phyloP scores from a whole-genome alignment of 2,888 invertebrate species.

The Orchesella flavescens region DNA sequence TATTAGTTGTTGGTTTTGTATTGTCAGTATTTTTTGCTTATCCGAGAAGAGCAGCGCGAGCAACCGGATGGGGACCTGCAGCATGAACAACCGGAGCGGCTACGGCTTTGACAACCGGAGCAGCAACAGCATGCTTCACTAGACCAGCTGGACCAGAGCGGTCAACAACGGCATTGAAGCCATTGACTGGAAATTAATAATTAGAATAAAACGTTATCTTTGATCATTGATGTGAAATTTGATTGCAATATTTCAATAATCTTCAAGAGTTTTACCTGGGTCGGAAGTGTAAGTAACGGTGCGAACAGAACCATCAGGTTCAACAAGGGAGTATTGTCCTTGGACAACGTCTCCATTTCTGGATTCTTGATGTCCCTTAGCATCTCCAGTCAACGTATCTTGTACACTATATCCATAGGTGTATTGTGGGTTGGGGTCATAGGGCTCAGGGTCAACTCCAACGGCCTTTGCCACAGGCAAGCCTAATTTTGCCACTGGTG shows the following conservation, averaged over 20 bases:
- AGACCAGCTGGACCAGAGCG: neutral
- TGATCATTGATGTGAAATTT: too few species aligned
- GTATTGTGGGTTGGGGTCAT: conserved; percentile 57
- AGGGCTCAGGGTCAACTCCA: conserved; percentile 45
- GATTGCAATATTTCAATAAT: too few species aligned
- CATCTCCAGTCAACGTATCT: conserved; percentile 53
- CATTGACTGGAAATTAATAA: conserved; percentile 29
- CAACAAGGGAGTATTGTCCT: conserved; percentile 65
- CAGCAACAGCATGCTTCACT: conserved; percentile 17
- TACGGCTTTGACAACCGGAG: conserved; percentile 66
- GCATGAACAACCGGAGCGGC: neutral
- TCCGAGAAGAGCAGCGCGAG: neutral
- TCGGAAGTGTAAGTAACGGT: conserved; percentile 56
- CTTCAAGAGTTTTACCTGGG: too few species aligned
- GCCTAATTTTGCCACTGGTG: conserved; percentile 9
- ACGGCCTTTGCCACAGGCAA: neutral
- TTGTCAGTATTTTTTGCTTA: neutral
- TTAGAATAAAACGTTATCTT: too few species aligned
- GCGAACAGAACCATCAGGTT: conserved; percentile 63
- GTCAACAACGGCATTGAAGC: conserved; percentile 49
- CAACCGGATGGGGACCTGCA: neutral
- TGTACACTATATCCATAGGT: conserved; percentile 57
- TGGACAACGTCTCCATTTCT: conserved; percentile 62
- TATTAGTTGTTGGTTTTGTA: too few species aligned
- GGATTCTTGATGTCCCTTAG: conserved; percentile 45